Conservation (phyloP, 2,888 invertebrate species). For the Cacoxenus indagator region DNA sequence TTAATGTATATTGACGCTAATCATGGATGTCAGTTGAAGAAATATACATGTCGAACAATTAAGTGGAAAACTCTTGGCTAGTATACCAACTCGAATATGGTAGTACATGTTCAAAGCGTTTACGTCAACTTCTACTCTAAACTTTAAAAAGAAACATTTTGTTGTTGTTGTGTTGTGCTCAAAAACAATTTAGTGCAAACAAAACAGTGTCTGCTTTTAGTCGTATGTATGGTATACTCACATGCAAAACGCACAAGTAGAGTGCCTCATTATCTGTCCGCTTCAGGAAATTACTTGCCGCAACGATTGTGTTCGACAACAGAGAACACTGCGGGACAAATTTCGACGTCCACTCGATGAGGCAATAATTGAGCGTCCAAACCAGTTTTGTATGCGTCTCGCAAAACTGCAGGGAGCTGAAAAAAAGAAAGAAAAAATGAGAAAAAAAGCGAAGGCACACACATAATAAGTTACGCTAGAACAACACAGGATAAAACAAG, state of each 20-base stretch:
- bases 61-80: too few species aligned
- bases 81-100: too few species aligned
- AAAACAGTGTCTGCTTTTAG: too few species aligned
- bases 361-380: slow-evolving; percentile 83
- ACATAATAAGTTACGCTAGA: not conserved
- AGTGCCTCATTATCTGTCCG: slow-evolving; percentile 69
- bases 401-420: slow-evolving; percentile 65
- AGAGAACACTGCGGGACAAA: slow-evolving; percentile 75
- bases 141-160: too few species aligned
- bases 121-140: not conserved
- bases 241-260: slow-evolving; percentile 72
- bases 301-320: slow-evolving; percentile 74
- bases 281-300: slow-evolving; percentile 73
- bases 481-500: not conserved
- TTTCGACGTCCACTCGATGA: slow-evolving; percentile 81
- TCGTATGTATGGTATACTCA: slow-evolving; percentile 57
- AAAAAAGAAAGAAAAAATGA: slow-evolving; percentile 21
- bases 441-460: not conserved
- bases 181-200: too few species aligned
- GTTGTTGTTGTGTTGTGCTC: slow-evolving; percentile 2
- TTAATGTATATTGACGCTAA: too few species aligned
- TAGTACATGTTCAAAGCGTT: slow-evolving; percentile 2
- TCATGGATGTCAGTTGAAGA: too few species aligned
- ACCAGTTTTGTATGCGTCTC: slow-evolving; percentile 79
- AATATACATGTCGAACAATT: too few species aligned